Percentiles rank a stretch among this genome's conserved stretches.
Evolutionary conservation across 1,140 invertebrate genomes (phyloP).

Genomic region (Phymastichus coffea): DNA sequence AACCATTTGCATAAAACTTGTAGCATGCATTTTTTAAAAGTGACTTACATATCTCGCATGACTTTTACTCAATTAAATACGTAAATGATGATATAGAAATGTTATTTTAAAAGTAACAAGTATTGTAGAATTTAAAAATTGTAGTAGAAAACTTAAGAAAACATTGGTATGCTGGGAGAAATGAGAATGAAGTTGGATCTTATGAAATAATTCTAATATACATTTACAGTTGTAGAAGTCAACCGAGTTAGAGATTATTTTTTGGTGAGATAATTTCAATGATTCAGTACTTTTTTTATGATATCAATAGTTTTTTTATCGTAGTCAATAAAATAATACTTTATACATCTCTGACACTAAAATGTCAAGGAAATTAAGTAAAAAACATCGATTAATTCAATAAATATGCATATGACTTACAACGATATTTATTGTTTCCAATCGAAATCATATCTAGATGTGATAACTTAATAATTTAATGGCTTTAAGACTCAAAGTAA

Average conservation of each 20-base stretch:
- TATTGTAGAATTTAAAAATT: neutral
- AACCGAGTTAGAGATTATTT: neutral
- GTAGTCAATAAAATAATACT: no score
- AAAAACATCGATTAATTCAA: no score
- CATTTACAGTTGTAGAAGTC: conserved; percentile 3
- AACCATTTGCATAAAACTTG: neutral
- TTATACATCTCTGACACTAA: no score
- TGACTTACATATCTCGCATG: conserved; percentile 24
- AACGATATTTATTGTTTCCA: no score
- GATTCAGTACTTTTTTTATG: no score
- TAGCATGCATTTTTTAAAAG: conserved; percentile 24
- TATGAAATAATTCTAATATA: neutral
- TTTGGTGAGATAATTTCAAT: no score
- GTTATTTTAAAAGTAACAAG: neutral
- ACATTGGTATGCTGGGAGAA: neutral
- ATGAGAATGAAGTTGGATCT: neutral
- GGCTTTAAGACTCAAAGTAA: neutral
- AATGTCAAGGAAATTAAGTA: no score
- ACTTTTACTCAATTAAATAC: conserved; percentile 16
- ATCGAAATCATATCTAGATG: no score
- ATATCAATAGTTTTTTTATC: no score
- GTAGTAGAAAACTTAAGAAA: neutral
- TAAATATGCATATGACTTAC: no score
- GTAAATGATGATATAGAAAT: no score
- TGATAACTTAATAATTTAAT: no score